phyloP scores from a whole-genome alignment of 2,113 vertebrate genomes.

The Lynx canadensis region DNA sequence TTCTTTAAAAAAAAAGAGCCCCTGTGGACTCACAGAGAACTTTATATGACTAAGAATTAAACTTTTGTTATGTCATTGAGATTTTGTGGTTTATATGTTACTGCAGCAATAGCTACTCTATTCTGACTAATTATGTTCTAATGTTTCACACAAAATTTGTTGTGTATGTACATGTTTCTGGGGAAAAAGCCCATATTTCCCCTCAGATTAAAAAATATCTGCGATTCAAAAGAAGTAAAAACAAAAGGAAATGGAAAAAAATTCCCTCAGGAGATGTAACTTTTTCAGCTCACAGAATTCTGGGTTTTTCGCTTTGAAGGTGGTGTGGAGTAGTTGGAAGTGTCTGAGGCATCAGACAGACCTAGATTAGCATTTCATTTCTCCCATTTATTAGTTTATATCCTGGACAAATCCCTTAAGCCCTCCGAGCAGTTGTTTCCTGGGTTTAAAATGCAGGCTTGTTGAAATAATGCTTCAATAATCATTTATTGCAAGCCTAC shows the following conservation, averaged over 20 bases:
- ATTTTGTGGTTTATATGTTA: background rate
- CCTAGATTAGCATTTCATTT: background rate
- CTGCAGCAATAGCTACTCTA: background rate
- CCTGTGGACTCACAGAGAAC: background rate
- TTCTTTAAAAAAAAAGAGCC: background rate
- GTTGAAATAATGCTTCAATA: constrained; percentile 1
- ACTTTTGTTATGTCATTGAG: background rate
- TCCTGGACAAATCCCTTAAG: constrained; percentile 27
- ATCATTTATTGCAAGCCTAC: constrained; percentile 11
- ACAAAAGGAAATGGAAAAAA: background rate
- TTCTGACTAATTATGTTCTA: background rate
- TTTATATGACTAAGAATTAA: background rate
- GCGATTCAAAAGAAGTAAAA: background rate
- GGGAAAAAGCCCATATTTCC: background rate
- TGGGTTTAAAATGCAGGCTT: constrained; percentile 24
- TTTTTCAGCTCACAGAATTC: constrained; percentile 22
- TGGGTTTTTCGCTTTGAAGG: background rate
- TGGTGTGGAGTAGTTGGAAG: background rate
- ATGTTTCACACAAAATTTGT: background rate
- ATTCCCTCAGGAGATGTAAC: background rate
- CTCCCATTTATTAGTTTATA: constrained; percentile 11
- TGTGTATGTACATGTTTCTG: background rate
- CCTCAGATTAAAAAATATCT: background rate
- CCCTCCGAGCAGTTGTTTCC: background rate
- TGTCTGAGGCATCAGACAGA: background rate